Evolutionary conservation across 92 coral and sea anemone genomes (phyloP).

Genomic region (Epizoanthus rinbou): DNA sequence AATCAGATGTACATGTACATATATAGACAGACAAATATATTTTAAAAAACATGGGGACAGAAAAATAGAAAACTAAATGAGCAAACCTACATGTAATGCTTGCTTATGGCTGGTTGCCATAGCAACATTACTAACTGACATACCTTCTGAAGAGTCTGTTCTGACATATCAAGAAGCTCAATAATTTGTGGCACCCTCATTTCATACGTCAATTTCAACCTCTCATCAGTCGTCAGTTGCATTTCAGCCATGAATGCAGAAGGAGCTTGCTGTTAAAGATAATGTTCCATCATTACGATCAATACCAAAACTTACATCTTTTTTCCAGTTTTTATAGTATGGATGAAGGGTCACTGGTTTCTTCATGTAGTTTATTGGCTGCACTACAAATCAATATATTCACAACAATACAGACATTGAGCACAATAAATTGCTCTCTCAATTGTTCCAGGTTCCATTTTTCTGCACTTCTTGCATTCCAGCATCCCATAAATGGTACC

Average conservation of each 20-base stretch:
- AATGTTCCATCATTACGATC: neutral
- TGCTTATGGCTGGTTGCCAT: neutral
- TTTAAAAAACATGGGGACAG: neutral
- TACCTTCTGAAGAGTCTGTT: conserved; percentile 97
- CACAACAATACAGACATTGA: too few species aligned
- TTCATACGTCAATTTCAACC: conserved; percentile 86
- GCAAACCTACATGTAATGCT: neutral
- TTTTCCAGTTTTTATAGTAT: too few species aligned
- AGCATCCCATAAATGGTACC: too few species aligned
- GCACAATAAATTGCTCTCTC: too few species aligned
- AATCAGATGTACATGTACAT: neutral
- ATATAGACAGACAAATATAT: too few species aligned
- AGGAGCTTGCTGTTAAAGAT: conserved; percentile 85
- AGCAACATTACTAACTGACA: neutral
- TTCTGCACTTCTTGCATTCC: too few species aligned
- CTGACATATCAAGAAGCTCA: conserved; percentile 99
- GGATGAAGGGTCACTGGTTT: too few species aligned
- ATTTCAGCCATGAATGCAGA: conserved; percentile 99
- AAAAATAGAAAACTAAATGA: neutral
- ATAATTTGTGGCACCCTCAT: conserved; percentile 98
- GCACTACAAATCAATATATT: too few species aligned
- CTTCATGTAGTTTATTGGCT: too few species aligned
- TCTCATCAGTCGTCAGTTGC: conserved; percentile 95
- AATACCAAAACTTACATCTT: neutral
- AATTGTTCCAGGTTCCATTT: too few species aligned